Conservation (phyloP, 2,113 vertebrate genomes). For the Tricholaema leucomelas region DNA sequence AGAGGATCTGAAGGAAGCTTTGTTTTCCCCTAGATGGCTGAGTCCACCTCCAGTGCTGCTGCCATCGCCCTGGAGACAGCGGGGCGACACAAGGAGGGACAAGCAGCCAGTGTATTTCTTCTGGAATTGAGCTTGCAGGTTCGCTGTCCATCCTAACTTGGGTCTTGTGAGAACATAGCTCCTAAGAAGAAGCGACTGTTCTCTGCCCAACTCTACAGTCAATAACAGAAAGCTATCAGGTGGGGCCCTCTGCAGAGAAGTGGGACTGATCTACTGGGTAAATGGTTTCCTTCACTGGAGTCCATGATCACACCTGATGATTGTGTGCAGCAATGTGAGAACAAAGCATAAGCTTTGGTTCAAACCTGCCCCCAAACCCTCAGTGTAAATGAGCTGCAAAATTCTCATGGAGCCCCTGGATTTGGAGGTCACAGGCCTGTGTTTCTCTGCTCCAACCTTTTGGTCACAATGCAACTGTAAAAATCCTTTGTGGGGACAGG, state of each 20-base stretch:
- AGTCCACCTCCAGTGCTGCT: background rate
- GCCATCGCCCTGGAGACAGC: background rate
- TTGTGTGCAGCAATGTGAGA: background rate
- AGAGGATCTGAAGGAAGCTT: conserved; percentile 27
- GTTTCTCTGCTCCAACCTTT: background rate
- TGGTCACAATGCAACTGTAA: background rate
- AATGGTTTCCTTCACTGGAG: background rate
- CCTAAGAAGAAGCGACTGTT: fast-evolving
- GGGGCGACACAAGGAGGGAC: background rate
- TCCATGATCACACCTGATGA: background rate
- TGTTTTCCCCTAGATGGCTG: conserved; percentile 15
- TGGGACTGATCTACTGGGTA: background rate
- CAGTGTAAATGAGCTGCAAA: conserved; percentile 13
- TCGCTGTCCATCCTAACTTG: background rate
- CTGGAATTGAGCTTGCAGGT: background rate
- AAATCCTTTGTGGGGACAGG: background rate
- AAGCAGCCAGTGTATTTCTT: background rate
- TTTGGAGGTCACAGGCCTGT: background rate
- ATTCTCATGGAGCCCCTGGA: background rate
- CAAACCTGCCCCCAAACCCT: background rate
- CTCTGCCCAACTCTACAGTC: background rate
- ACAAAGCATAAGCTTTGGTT: background rate
- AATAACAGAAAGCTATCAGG: background rate
- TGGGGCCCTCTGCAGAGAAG: background rate
- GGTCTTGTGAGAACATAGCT: background rate